Evolutionary conservation across 1,140 invertebrate species (phyloP).

Genomic region (Homarus americanus): DNA sequence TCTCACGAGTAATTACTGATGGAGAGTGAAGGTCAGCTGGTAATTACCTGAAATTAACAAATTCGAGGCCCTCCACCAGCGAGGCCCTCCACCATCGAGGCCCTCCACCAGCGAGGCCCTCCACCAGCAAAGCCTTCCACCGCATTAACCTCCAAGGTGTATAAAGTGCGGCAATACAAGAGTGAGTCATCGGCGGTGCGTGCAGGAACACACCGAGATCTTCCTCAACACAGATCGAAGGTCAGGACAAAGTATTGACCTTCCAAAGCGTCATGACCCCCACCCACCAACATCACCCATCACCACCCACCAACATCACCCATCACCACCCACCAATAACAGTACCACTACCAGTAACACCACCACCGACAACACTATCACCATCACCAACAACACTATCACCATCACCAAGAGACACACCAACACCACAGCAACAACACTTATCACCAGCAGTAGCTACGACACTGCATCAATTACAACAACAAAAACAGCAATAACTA

Average conservation of each 20-base stretch:
- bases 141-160: background rate
- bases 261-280: too few species aligned
- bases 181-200: background rate
- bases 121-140: background rate
- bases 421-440: background rate
- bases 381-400: background rate
- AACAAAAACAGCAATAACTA: too few species aligned
- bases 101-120: background rate
- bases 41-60: background rate
- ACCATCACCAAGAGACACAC: background rate
- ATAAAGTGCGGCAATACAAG: background rate
- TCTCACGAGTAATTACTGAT: slow-evolving; percentile 25
- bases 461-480: too few species aligned
- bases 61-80: background rate
- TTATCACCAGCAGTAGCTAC: background rate
- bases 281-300: too few species aligned
- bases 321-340: too few species aligned
- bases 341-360: background rate
- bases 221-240: too few species aligned
- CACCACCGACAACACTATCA: background rate
- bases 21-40: background rate
- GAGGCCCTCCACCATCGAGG: too few species aligned
- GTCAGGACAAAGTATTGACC: too few species aligned
- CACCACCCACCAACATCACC: too few species aligned
- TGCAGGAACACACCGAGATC: background rate